Base-by-base conservation (phyloP, 2,888 invertebrate species). In the Leptinotarsa haldemani region DNA sequence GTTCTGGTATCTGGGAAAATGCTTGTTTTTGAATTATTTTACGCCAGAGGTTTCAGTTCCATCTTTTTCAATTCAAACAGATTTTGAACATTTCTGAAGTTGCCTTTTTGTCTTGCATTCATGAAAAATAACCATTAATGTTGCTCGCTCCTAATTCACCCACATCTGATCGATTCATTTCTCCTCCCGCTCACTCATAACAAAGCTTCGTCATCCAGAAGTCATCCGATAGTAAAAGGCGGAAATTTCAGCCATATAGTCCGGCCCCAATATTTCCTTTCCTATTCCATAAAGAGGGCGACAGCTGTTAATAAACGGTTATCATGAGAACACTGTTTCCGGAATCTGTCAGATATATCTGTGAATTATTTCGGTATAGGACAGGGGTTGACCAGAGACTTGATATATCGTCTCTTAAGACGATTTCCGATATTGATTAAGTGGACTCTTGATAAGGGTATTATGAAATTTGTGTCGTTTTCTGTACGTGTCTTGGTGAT, bases 271-370 rank as follows among this genome's bases (percentile, higher is more conserved):
- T 50, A 50, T 52, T 63, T 48, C 72, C 63, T 72, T 65, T 64
- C 64, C 72, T 53, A 58, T 63, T 67, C 1, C 65, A 47, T 68
- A 63, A 72, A 69, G 64, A 72, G 72, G 72, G 72, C 65, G 69
- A 72, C 72, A 72, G 68, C 72, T 72, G 72, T 72, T 72, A 72
- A 72, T 72, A 72, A 72, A 72, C 72, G 72, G 68, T 72, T 69
- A 72, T 72, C 63, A 69, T 69, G 68, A 58, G 65, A 61, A 64
- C 68, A 64, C 56, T 46, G 53, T 46, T 58, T 72, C 68, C 68
- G 64, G 64, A 68, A 63, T 52, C 66, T 52, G 66, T 66, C 66
- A 66, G 25, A 66, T 50, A 50, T 66, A 68, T 68, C 20, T 58
- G 56, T 68, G 68, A 68, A 56, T 68, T 68, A 68, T 68, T 68